Conservation (phyloP, 2,797 vertebrate species). For the Distichodus sexfasciatus region DNA sequence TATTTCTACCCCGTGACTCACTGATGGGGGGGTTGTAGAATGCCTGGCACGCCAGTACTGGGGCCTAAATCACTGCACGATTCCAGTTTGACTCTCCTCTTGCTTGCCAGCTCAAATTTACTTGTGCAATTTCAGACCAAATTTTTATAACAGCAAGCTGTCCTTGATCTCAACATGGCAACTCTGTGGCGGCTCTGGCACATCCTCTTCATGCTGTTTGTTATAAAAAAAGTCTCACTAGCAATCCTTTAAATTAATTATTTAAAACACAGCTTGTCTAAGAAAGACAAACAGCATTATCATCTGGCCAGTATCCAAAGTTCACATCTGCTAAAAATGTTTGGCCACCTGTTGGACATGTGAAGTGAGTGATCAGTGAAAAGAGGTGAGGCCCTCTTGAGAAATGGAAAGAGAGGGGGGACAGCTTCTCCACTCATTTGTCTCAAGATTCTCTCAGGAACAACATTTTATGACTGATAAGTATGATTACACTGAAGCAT, state of each 20-base stretch:
- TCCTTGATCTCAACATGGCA: neutral
- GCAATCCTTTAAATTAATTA: neutral
- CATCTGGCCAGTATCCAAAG: neutral
- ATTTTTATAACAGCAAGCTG: neutral
- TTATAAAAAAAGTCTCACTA: neutral
- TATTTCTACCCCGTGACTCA: conserved; percentile 48
- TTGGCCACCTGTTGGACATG: conserved; percentile 14
- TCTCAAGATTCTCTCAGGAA: conserved; percentile 13
- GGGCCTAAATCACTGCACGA: conserved; percentile 3
- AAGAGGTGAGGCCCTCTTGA: conserved; percentile 12
- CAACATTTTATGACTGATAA: neutral
- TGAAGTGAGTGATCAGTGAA: neutral
- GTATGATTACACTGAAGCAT: neutral
- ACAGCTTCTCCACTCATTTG: neutral
- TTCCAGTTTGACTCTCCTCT: conserved; percentile 9
- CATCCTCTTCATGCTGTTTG: neutral
- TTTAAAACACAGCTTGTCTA: neutral
- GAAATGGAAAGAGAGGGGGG: neutral
- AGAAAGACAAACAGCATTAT: neutral
- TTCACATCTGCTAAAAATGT: conserved; percentile 9
- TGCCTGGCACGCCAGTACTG: conserved; percentile 39
- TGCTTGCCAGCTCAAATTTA: conserved; percentile 5
- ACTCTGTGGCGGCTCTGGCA: neutral
- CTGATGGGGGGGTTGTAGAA: conserved; percentile 43
- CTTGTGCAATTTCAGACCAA: neutral